Evolutionary conservation across 2,888 invertebrate genomes (phyloP).

Genomic region (Amphimallon solstitiale): DNA sequence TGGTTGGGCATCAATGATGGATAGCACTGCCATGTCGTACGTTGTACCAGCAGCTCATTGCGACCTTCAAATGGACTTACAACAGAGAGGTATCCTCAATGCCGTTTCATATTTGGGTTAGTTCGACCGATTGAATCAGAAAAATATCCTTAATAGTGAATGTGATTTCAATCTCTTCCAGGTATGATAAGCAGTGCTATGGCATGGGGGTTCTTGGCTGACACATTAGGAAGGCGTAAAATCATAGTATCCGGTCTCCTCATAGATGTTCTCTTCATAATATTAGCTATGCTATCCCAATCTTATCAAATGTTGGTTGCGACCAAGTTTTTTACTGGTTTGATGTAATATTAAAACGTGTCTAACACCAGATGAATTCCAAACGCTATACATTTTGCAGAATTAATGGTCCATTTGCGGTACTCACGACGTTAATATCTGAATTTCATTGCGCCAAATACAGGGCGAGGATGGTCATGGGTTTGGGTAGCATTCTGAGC

Average conservation of each 20-base stretch:
- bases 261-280: constrained; percentile 71
- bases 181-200: constrained; percentile 82
- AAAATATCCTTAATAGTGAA: not conserved
- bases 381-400: constrained; percentile 64
- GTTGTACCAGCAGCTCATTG: constrained; percentile 78
- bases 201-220: constrained; percentile 81
- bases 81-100: constrained; percentile 76
- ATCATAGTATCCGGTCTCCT: constrained; percentile 75
- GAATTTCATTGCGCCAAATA: constrained; percentile 77
- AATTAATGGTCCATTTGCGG: constrained; percentile 77
- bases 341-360: constrained; percentile 60
- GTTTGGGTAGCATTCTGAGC: constrained; percentile 74
- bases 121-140: no score
- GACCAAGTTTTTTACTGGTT: constrained; percentile 79
- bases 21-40: constrained; percentile 75
- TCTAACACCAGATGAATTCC: no score
- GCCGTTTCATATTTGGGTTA: constrained; percentile 76
- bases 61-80: constrained; percentile 71
- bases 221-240: constrained; percentile 75
- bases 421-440: constrained; percentile 76
- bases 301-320: constrained; percentile 73
- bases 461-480: constrained; percentile 72
- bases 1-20: constrained; percentile 73
- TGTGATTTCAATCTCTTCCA: constrained; percentile 50
- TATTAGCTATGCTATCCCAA: constrained; percentile 73